These are phyloP conservation scores for Phyllotreta cruciferae DNA, from an alignment of 2,888 invertebrate species.

Conservation along the genomic window DNA sequence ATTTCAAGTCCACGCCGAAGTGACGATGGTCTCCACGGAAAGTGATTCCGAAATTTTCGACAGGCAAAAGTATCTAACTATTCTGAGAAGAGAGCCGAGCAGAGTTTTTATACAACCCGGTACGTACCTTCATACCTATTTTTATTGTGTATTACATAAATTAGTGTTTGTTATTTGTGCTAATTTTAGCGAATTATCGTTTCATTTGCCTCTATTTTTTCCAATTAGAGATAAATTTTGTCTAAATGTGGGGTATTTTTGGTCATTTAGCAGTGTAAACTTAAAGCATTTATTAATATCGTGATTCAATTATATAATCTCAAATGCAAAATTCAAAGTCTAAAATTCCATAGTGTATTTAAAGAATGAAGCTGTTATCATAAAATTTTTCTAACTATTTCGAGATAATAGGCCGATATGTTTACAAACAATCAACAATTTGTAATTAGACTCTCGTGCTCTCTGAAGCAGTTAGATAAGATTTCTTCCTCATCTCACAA, in stretches of 20 bases:
- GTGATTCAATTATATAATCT: constrained; percentile 5
- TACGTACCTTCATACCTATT: constrained; percentile 5
- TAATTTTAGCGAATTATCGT: no score
- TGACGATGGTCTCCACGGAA: constrained; percentile 12
- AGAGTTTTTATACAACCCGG: constrained; percentile 29
- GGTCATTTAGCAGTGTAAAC: neutral
- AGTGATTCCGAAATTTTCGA: constrained; percentile 9
- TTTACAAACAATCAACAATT: constrained; percentile 3
- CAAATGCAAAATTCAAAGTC: constrained; percentile 5
- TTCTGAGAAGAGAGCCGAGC: constrained; percentile 29
- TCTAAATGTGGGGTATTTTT: neutral
- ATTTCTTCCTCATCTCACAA: no score
- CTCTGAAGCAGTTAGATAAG: no score
- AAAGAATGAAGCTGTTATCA: constrained; percentile 1
- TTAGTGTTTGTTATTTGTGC: neutral
- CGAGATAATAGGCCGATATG: neutral
- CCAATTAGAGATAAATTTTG: neutral
- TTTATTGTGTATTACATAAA: neutral
- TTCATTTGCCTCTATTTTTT: no score
- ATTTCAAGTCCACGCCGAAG: neutral
- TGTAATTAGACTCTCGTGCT: neutral
- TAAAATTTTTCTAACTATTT: constrained; percentile 1
- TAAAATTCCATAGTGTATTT: neutral
- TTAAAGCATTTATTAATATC: neutral
- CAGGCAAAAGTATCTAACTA: constrained; percentile 25